Conservation (phyloP, 1,140 invertebrate species). For the Eciton burchellii region DNA sequence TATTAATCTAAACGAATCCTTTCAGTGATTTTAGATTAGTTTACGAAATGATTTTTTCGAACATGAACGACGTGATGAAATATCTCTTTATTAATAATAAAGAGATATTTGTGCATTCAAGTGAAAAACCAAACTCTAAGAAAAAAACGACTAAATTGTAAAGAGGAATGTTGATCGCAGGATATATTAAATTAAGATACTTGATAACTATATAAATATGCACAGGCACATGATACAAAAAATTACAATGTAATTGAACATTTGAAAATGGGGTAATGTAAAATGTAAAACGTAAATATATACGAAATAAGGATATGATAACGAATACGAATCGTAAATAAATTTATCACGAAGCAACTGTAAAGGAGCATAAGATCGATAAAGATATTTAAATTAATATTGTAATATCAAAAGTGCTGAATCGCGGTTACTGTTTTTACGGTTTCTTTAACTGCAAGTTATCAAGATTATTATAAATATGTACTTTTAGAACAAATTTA, state of each 20-base stretch:
- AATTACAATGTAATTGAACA: constrained; percentile 34
- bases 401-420: background rate
- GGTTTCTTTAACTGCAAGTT: background rate
- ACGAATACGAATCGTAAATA: background rate
- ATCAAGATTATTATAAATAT: background rate
- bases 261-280: background rate
- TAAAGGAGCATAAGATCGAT: constrained; percentile 35
- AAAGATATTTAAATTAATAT: constrained; percentile 27
- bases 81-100: constrained; percentile 44
- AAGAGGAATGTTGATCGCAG: constrained; percentile 28
- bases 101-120: constrained; percentile 25
- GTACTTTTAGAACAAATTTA: background rate
- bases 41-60: constrained; percentile 21
- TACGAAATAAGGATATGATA: constrained; percentile 9
- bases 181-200: background rate
- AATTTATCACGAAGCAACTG: constrained; percentile 29
- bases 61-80: constrained; percentile 28
- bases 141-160: constrained; percentile 23
- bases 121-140: constrained; percentile 30
- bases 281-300: background rate
- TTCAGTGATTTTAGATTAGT: constrained; percentile 4
- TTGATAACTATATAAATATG: constrained; percentile 36
- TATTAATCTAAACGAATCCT: constrained; percentile 19
- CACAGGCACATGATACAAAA: constrained; percentile 20
- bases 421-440: background rate